phyloP scores from a whole-genome alignment of 2,113 vertebrate species.

The Mus musculus region DNA sequence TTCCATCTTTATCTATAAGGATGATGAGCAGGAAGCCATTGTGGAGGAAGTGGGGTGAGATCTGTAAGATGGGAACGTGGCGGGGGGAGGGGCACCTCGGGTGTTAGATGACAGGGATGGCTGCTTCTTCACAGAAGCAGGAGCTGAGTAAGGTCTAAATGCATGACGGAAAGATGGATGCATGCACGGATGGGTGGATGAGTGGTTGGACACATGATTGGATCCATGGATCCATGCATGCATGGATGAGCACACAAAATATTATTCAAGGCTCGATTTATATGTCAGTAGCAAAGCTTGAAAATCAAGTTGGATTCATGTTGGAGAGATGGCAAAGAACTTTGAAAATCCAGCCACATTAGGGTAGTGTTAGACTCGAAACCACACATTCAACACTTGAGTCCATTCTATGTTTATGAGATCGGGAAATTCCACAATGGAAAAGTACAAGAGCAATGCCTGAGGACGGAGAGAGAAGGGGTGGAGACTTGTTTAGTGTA shows the following conservation, averaged over 20 bases:
- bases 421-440: neutral
- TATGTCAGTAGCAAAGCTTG: neutral
- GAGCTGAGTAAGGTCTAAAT: neutral
- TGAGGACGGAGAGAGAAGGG: neutral
- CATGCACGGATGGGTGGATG: neutral
- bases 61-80: neutral
- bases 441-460: neutral
- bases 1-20: neutral
- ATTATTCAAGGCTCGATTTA: neutral
- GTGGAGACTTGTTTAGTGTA: neutral
- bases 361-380: neutral
- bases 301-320: neutral
- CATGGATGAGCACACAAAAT: neutral
- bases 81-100: neutral
- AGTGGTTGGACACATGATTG: neutral
- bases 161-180: neutral
- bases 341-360: constrained; percentile 32
- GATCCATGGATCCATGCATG: neutral
- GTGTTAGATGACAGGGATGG: neutral
- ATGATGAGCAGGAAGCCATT: neutral
- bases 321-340: neutral
- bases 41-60: neutral
- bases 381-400: constrained; percentile 14
- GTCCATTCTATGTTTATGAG: neutral
- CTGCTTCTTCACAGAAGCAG: neutral